These are phyloP conservation scores for Xenus cinereus DNA, from an alignment of 2,113 vertebrate genomes.

Conservation along the genomic window DNA sequence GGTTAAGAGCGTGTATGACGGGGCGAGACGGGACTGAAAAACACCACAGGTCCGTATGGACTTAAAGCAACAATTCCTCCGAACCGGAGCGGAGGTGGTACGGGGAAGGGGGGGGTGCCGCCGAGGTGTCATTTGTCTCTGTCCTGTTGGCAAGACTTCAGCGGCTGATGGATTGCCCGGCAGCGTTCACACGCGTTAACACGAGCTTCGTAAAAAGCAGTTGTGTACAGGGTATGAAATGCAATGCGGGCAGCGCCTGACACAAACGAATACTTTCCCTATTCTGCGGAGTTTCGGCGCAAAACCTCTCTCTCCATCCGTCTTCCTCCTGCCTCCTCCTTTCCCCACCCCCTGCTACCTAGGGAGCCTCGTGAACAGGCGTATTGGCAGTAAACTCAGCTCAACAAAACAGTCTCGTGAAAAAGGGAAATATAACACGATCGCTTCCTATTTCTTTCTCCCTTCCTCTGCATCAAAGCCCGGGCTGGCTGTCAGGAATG, in stretches of 20 bases:
- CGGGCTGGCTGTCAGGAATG: conserved; percentile 26
- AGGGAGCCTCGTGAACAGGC: neutral
- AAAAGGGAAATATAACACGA: conserved; percentile 8
- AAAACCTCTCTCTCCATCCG: conserved; percentile 14
- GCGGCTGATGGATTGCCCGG: conserved; percentile 16
- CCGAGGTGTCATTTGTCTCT: neutral
- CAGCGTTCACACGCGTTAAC: neutral
- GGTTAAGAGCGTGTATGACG: accelerated
- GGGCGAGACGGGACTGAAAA: neutral
- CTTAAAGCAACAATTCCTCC: accelerated
- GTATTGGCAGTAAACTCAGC: neutral
- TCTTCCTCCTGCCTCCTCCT: neutral
- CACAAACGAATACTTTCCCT: neutral
- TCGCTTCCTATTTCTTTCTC: conserved; percentile 36
- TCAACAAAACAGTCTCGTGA: conserved; percentile 21
- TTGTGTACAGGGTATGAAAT: neutral
- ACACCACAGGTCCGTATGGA: accelerated
- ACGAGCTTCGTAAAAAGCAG: neutral
- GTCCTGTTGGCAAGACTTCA: neutral
- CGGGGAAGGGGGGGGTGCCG: neutral
- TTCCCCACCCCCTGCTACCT: neutral
- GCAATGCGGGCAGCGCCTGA: neutral
- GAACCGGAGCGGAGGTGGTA: neutral
- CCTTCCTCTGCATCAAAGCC: conserved; percentile 21
- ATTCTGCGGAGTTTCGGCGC: neutral